Base-by-base conservation (phyloP, 1,140 invertebrate species). In the Carposina sasakii region DNA sequence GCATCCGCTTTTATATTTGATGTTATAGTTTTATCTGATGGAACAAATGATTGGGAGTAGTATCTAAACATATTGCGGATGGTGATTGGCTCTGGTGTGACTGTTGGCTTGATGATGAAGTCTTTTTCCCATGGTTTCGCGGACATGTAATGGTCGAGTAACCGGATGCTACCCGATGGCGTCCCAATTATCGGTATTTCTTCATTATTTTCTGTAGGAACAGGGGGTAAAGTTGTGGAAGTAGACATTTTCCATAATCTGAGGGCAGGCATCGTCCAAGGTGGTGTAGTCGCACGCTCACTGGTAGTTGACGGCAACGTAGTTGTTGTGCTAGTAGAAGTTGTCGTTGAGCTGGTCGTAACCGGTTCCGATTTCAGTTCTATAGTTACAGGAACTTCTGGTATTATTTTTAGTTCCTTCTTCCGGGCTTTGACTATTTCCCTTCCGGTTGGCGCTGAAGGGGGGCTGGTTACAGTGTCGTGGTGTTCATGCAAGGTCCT, bases 61-160 rank as follows among this genome's bases (percentile, higher is more conserved):
- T 77, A 69, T 55, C 53, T 71, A 37, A 75, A 66, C 34, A 75
- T 41, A 34, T 62, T 68, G 15, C 62, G 64, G 13, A 76, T 46
- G 2, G 73, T 76, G 12, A 67, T 56, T 6, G 72, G 61, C 40
- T 76, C 71, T 5, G 71, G 62, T 0, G 74, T 81, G 2, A 74
- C 63, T 15, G 74, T 78, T 4, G 76, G 64, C 55, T 67, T 62
- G 24, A 78, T 81, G 39, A 84, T 76, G 6, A 67, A 67, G 51
- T 81, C 75, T 22, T 74, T 79, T 16, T 75, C 76, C 75, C 75
- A 75, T 2, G 75, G 66, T 46, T 74, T 81, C 26, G 70, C 54
- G 1, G 75, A 73, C 65, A 69, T 74, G 34, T 72, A 70, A 40
- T 74, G 63, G 39, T 74, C 68, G 10, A 68, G 45, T 13, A 73